Conservation (phyloP, 2,113 vertebrate species). For the Ursus arctos region DNA sequence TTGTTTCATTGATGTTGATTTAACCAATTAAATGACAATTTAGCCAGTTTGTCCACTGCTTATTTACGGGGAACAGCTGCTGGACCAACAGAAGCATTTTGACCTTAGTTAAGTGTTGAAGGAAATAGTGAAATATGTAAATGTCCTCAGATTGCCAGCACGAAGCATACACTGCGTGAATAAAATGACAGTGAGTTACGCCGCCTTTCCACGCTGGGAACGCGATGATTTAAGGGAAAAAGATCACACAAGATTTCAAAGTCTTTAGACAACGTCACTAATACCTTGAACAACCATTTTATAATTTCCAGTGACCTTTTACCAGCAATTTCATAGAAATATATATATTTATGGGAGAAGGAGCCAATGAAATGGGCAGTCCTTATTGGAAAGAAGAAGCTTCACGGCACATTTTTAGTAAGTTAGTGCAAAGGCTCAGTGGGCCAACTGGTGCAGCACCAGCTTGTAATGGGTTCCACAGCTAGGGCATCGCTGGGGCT, state of each 20-base stretch:
- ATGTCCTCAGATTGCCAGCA: background rate
- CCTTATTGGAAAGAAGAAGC: slow-evolving; percentile 71
- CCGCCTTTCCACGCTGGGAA: background rate
- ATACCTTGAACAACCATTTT: background rate
- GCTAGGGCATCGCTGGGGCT: slow-evolving; percentile 93
- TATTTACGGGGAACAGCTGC: background rate
- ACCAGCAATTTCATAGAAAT: background rate
- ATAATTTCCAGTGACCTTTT: background rate
- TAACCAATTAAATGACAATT: background rate
- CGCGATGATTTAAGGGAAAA: background rate
- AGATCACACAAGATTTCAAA: background rate
- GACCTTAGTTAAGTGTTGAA: background rate
- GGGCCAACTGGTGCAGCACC: slow-evolving; percentile 87
- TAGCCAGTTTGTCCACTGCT: background rate
- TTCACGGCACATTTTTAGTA: background rate
- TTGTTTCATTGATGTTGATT: background rate
- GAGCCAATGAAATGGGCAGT: slow-evolving; percentile 44
- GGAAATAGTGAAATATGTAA: background rate
- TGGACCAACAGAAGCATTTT: background rate
- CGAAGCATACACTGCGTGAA: background rate
- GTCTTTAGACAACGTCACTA: background rate
- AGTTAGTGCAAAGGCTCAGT: background rate
- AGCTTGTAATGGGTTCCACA: slow-evolving; percentile 94
- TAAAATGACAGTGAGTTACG: background rate
- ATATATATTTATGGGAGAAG: slow-evolving; percentile 21